A percentile compares a stretch with the other conserved stretches of the same genome.
Evolutionary conservation across 2,797 vertebrate species (phyloP).

Genomic region (Gambelia wislizenii): DNA sequence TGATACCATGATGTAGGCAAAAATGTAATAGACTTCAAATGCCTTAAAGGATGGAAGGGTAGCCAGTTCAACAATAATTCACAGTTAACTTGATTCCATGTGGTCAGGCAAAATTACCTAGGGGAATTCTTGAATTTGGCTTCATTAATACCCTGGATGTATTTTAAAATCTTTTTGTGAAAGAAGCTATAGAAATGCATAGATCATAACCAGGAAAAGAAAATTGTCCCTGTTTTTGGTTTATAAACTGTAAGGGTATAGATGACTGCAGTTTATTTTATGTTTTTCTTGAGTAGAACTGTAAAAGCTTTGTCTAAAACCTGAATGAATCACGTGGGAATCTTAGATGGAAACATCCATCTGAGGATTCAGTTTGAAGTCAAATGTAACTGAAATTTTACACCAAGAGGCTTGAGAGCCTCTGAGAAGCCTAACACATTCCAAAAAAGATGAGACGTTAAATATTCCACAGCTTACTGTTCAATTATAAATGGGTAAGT

Average conservation of each 20-base stretch:
- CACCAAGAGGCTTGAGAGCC: slow-evolving; percentile 10
- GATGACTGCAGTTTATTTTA: neutral
- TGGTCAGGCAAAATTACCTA: neutral
- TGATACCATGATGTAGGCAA: neutral
- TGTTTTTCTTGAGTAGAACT: slow-evolving; percentile 8
- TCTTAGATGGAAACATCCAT: neutral
- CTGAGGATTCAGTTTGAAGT: slow-evolving; percentile 34
- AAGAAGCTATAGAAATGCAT: slow-evolving; percentile 36
- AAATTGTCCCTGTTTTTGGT: neutral
- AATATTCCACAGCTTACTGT: slow-evolving; percentile 38
- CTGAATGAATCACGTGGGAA: slow-evolving; percentile 14
- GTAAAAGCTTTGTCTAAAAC: slow-evolving; percentile 34
- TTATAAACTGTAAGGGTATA: slow-evolving; percentile 17
- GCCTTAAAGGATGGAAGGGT: slow-evolving; percentile 43
- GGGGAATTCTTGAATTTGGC: slow-evolving; percentile 7
- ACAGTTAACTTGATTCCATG: neutral
- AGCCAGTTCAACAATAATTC: neutral
- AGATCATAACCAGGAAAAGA: neutral
- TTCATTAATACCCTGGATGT: slow-evolving; percentile 32
- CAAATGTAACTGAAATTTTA: slow-evolving; percentile 35
- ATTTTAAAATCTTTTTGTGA: slow-evolving; percentile 33
- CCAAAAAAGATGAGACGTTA: slow-evolving; percentile 4
- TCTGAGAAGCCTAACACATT: slow-evolving; percentile 26
- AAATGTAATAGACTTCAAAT: slow-evolving; percentile 11
- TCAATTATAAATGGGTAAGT: slow-evolving; percentile 67